A percentile compares a stretch with the other conserved stretches of the same genome.
Evolutionary conservation across 53 echinoderm and acorn worm species (phyloP).

Genomic region (Zoroaster sp.): DNA sequence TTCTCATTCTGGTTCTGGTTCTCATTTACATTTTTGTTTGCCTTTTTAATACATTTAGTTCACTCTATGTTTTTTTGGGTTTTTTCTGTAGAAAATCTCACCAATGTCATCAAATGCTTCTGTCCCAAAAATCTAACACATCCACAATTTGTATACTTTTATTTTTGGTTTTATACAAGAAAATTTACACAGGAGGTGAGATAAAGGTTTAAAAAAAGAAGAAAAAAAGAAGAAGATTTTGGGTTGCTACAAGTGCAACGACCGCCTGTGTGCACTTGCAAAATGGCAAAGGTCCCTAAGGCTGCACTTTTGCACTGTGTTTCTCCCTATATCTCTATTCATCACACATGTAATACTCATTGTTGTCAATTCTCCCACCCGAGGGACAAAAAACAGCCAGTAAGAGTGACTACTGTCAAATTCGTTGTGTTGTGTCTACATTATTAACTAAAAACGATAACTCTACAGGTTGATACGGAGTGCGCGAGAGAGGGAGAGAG

Average conservation of each 20-base stretch:
- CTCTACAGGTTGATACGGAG: not conserved
- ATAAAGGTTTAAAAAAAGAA: not conserved
- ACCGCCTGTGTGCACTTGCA: constrained; percentile 25
- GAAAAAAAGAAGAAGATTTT: not conserved
- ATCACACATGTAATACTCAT: constrained; percentile 39
- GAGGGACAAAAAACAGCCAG: not conserved
- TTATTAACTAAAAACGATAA: constrained; percentile 26
- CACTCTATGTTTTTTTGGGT: too few species aligned
- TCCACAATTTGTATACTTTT: too few species aligned
- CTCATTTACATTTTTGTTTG: too few species aligned
- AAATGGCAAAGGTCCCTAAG: not conserved
- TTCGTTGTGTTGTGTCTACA: constrained; percentile 15
- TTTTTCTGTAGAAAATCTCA: too few species aligned
- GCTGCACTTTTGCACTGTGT: not conserved
- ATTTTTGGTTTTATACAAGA: too few species aligned
- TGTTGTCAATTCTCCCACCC: constrained; percentile 2
- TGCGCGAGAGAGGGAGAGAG: not conserved
- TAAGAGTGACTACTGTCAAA: not conserved
- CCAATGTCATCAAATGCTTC: too few species aligned
- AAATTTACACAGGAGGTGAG: too few species aligned
- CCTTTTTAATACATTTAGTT: too few species aligned
- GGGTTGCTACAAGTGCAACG: constrained; percentile 36
- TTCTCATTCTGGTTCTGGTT: too few species aligned
- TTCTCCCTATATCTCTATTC: not conserved
- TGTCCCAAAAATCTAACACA: too few species aligned